Conservation (phyloP, 2,888 invertebrate species). For the Amiota minor region DNA sequence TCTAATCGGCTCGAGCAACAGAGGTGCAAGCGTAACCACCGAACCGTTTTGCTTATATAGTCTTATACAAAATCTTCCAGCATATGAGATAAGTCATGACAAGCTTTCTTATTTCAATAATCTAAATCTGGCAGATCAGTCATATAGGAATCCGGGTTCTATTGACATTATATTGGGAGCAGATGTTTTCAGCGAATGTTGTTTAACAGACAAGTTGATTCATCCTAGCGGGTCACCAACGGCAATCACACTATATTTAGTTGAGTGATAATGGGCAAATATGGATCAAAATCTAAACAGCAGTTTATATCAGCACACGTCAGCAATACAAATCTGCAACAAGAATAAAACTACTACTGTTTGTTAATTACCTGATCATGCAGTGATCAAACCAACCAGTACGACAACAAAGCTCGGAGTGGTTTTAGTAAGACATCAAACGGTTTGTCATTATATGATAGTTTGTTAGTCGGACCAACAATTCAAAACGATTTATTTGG, state of each 20-base stretch:
- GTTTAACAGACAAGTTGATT: background rate
- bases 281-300: too few relatives aligned
- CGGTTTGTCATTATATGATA: slow-evolving; percentile 38
- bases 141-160: too few relatives aligned
- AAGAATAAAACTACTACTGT: too few relatives aligned
- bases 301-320: too few relatives aligned
- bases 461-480: slow-evolving; percentile 35
- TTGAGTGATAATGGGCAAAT: background rate
- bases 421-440: slow-evolving; percentile 38
- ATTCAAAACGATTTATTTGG: slow-evolving; percentile 37
- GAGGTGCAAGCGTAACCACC: background rate
- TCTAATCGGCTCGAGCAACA: background rate
- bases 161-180: too few relatives aligned
- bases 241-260: background rate
- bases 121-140: too few relatives aligned
- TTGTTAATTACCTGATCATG: too few relatives aligned
- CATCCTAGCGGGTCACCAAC: background rate
- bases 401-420: slow-evolving; percentile 42
- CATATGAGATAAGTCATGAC: too few relatives aligned
- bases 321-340: too few relatives aligned
- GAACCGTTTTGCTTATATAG: background rate
- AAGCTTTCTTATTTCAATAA: too few relatives aligned
- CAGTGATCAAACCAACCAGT: too few relatives aligned
- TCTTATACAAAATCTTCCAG: background rate
- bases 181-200: too few relatives aligned